Evolutionary conservation across 2,113 vertebrate species (phyloP), one percentile per base, ranked within the genome.

Genomic region (Callorhinus ursinus): DNA sequence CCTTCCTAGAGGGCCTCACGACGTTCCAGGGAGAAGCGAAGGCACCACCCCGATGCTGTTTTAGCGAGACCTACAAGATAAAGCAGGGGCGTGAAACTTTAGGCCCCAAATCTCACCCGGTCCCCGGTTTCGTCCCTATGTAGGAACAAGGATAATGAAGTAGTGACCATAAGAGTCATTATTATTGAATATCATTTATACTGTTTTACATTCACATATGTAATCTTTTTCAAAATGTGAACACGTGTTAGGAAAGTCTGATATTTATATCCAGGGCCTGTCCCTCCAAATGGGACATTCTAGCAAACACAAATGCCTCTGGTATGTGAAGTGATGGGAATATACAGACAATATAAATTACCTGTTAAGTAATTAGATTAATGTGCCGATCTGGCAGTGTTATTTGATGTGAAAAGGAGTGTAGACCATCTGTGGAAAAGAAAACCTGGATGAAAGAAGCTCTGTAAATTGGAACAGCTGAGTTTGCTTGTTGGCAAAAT

Each of bases 401-500:
- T 67, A 71, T 63, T 87, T 90, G 19, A 61, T 83, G 46, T 86
- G 61, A 49, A 82, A 86, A 71, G 85, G 69, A 53, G 87, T 79
- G 57, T 39, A 63, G 61, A 80, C 15, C 18, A 4, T 80, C 74
- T n/a, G 33, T 81, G 71, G 36, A 96, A 79, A 93, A 92, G 94
- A 79, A 95, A 93, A 57, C 21, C 55, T 72, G 57, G 33, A 67
- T 83, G 53, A 71, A 94, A 93, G 88, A 31, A 61, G n/a, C 77
- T 67, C 86, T 42, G 92, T 90, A 53, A 31, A 82, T 42, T 71
- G 77, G 84, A 85, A 46, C 59, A 74, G 81, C 93, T 79, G 93
- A 93, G 46, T 81, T 86, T 84, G 83, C 90, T 61, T 95, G 80
- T 96, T 55, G 90, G 95, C 94, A 65, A 81, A 89, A 61, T 57